These are phyloP conservation scores for Rhynchotus rufescens DNA, from an alignment of 2,797 vertebrate species.

Conservation along the genomic window DNA sequence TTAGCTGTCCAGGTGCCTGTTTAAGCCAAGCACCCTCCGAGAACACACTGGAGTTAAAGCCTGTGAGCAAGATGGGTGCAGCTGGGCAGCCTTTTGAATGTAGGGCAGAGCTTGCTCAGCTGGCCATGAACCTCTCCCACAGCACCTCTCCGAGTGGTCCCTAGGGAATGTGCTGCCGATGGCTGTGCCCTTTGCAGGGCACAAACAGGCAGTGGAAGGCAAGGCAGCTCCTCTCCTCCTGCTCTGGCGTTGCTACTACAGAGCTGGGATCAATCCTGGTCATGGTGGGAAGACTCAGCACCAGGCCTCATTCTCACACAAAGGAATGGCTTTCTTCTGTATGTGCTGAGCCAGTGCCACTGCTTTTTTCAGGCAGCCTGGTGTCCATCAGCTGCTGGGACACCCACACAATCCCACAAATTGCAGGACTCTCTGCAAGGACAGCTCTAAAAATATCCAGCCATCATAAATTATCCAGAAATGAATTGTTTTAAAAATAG, in stretches of 20 bases:
- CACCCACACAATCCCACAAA: constrained; percentile 79
- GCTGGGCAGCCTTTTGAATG: background rate
- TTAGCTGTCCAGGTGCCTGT: background rate
- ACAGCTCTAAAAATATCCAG: constrained; percentile 72
- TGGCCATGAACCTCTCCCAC: background rate
- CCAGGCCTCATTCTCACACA: constrained; percentile 16
- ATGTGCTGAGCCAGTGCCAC: constrained; percentile 62
- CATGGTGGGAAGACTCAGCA: constrained; percentile 24
- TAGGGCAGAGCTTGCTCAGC: background rate
- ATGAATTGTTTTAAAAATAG: constrained; percentile 84
- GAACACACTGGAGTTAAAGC: background rate
- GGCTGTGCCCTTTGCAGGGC: background rate
- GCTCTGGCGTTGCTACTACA: background rate
- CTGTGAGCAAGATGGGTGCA: background rate
- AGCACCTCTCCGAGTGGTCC: background rate
- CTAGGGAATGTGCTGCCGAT: background rate
- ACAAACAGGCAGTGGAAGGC: background rate
- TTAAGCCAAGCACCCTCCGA: background rate
- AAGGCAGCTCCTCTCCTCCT: background rate
- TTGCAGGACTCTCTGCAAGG: constrained; percentile 75
- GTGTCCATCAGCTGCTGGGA: constrained; percentile 71
- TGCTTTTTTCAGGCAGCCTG: constrained; percentile 66
- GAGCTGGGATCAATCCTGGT: constrained; percentile 20
- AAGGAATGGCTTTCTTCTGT: constrained; percentile 48
- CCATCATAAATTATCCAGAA: constrained; percentile 74